Evolutionary conservation across 2,888 invertebrate genomes (phyloP).

Genomic region (Eupithecia tripunctaria): DNA sequence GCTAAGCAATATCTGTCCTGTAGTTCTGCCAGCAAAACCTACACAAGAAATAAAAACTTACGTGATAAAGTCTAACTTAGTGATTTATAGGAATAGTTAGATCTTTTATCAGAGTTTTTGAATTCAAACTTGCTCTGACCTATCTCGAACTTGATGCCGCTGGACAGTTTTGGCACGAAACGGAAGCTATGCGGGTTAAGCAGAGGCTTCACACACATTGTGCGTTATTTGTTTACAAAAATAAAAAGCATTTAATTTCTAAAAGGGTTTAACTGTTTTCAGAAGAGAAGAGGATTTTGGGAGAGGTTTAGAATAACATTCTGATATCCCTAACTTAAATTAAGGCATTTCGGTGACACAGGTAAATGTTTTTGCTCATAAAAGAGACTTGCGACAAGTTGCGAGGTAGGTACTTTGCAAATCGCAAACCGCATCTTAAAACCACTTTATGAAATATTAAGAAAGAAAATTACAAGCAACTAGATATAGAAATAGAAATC

Average conservation of each 20-base stretch:
- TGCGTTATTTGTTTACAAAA: background rate
- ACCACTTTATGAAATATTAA: too few relatives aligned
- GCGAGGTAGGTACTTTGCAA: background rate
- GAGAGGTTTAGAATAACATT: background rate
- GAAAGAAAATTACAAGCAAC: too few relatives aligned
- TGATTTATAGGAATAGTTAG: constrained; percentile 19
- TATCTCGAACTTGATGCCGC: constrained; percentile 42
- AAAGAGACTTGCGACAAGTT: background rate
- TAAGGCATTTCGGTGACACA: background rate
- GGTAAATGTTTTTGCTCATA: background rate
- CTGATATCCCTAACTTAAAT: background rate
- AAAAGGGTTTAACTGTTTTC: background rate
- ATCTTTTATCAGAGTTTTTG: constrained; percentile 37
- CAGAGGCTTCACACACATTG: constrained; percentile 7
- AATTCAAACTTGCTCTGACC: constrained; percentile 39
- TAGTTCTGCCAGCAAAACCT: background rate
- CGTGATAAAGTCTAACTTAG: constrained; percentile 2
- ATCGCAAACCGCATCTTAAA: too few relatives aligned
- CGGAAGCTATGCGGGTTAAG: constrained; percentile 22
- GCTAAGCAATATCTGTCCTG: background rate
- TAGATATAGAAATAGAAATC: too few relatives aligned
- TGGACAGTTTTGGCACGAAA: constrained; percentile 51
- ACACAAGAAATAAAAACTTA: constrained; percentile 8
- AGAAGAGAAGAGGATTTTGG: background rate
- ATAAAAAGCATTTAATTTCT: background rate